These are phyloP conservation scores for Agriopis leucophaearia DNA, from an alignment of 2,888 invertebrate genomes.

Conservation along the genomic window DNA sequence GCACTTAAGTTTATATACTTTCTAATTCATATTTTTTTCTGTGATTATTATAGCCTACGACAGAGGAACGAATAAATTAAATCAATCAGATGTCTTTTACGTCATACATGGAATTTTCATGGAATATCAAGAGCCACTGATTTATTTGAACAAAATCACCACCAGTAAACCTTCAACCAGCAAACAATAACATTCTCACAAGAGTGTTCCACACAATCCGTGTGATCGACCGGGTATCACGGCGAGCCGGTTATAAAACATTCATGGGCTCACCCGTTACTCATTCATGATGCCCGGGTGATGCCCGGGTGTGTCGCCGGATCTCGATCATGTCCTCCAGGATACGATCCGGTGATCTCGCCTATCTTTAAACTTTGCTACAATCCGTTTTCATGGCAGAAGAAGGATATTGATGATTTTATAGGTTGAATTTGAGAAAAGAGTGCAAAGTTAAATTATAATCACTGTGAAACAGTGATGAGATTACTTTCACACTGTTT, in stretches of 20 bases:
- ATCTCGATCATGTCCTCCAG: constrained; percentile 58
- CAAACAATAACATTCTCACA: constrained; percentile 41
- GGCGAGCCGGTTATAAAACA: constrained; percentile 75
- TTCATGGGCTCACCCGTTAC: constrained; percentile 74
- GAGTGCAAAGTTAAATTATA: no score
- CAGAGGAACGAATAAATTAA: no score
- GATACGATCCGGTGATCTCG: constrained; percentile 52
- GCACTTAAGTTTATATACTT: no score
- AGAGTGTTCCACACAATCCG: constrained; percentile 50
- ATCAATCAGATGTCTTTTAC: neutral
- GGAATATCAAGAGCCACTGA: neutral
- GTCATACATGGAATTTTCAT: neutral
- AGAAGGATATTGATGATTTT: neutral
- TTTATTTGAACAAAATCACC: constrained; percentile 4
- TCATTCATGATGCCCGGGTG: constrained; percentile 75
- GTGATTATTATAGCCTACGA: no score
- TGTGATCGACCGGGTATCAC: constrained; percentile 68
- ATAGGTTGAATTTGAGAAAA: neutral
- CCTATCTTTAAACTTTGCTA: constrained; percentile 31
- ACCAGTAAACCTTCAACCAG: constrained; percentile 13
- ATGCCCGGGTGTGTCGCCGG: constrained; percentile 53
- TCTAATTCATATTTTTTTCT: no score
- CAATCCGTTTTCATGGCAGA: neutral
- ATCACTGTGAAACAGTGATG: no score
- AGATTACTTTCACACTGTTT: no score